These are phyloP conservation scores for Drosophila hamatofila DNA, from an alignment of 2,888 invertebrate species.

Conservation along the genomic window DNA sequence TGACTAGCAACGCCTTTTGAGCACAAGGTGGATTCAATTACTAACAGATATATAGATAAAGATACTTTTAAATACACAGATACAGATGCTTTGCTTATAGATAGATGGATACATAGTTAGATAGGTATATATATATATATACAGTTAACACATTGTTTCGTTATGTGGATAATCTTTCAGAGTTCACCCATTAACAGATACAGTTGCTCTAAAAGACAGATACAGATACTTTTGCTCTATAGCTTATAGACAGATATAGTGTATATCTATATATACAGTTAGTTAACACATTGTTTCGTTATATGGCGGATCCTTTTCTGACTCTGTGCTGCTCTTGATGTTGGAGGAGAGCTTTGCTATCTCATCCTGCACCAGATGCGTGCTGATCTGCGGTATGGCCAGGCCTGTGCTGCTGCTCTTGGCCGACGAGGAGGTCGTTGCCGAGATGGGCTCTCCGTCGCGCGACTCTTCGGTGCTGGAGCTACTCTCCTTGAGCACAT, in stretches of 20 bases:
- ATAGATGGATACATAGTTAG: neutral
- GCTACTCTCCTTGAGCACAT: slow-evolving; percentile 85
- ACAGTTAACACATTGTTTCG: slow-evolving; percentile 3
- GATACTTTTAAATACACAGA: slow-evolving; percentile 10
- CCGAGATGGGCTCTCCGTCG: slow-evolving; percentile 74
- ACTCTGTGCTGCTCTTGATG: slow-evolving; percentile 85
- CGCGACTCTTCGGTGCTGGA: slow-evolving; percentile 85
- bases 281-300: slow-evolving; percentile 86
- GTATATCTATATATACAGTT: neutral
- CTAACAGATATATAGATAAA: slow-evolving; percentile 24
- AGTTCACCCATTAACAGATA: slow-evolving; percentile 4
- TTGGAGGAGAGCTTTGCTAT: slow-evolving; percentile 85
- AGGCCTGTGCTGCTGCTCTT: slow-evolving; percentile 59
- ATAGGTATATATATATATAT: neutral
- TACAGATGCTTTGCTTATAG: slow-evolving; percentile 11
- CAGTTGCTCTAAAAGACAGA: slow-evolving; percentile 4
- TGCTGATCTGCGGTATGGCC: slow-evolving; percentile 85
- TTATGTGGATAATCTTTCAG: neutral
- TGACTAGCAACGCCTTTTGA: slow-evolving; percentile 58
- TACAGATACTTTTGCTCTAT: neutral
- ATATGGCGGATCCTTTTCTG: slow-evolving; percentile 85
- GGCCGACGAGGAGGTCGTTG: slow-evolving; percentile 45
- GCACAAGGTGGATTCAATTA: slow-evolving; percentile 54
- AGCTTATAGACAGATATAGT: slow-evolving; percentile 1
- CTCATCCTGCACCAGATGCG: slow-evolving; percentile 85